A percentile compares a stretch with the other conserved stretches of the same genome.
Evolutionary conservation across 2,113 vertebrate species (phyloP).

Genomic region (Poicephalus gulielmi): DNA sequence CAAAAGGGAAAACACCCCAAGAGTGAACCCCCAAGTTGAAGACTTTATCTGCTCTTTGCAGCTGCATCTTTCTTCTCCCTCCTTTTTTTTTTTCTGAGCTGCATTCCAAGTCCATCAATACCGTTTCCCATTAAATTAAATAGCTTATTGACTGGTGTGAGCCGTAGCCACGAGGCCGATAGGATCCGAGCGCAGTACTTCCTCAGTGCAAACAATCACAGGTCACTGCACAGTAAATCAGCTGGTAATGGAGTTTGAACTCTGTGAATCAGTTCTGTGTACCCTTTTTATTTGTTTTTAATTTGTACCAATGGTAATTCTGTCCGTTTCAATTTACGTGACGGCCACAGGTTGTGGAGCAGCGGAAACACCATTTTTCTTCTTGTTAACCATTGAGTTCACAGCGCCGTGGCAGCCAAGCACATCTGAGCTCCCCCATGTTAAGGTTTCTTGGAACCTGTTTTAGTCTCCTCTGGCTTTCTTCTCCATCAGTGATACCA

Average conservation of each 20-base stretch:
- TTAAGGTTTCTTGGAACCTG: background rate
- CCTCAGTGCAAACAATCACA: constrained; percentile 76
- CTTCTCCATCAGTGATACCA: background rate
- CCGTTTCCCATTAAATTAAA: constrained; percentile 94
- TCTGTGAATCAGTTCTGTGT: constrained; percentile 75
- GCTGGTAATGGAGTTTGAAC: constrained; percentile 86
- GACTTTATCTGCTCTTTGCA: constrained; percentile 93
- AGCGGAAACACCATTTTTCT: constrained; percentile 42
- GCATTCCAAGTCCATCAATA: constrained; percentile 87
- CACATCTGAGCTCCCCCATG: background rate
- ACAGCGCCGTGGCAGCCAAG: background rate
- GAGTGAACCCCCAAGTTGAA: constrained; percentile 61
- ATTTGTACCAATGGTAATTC: constrained; percentile 90
- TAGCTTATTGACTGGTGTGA: constrained; percentile 93
- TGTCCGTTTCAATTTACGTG: constrained; percentile 75
- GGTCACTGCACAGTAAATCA: constrained; percentile 90
- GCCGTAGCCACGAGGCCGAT: constrained; percentile 76
- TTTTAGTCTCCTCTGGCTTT: background rate
- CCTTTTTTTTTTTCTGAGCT: constrained; percentile 30
- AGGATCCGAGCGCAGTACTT: constrained; percentile 74
- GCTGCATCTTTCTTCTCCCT: constrained; percentile 74
- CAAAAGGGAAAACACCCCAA: constrained; percentile 60
- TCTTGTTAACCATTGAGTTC: constrained; percentile 1
- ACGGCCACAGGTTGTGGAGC: constrained; percentile 58
- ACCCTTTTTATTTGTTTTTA: constrained; percentile 92